phyloP scores from a whole-genome alignment of 2,797 vertebrate species.

The Urosaurus nigricauda region DNA sequence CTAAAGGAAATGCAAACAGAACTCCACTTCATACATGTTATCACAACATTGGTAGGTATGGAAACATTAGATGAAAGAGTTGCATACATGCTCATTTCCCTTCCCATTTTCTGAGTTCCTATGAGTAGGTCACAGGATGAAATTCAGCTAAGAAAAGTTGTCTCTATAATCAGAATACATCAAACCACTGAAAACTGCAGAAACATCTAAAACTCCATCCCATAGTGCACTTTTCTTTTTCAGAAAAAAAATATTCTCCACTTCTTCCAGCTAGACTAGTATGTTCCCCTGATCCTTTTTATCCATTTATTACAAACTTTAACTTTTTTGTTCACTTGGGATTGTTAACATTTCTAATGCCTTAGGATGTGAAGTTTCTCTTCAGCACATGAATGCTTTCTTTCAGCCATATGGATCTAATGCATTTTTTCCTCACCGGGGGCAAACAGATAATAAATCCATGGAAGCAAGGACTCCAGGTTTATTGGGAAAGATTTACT shows the following conservation, averaged over 20 bases:
- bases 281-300: neutral
- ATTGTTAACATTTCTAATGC: constrained; percentile 24
- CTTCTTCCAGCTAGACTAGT: constrained; percentile 14
- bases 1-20: neutral
- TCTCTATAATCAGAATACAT: constrained; percentile 39
- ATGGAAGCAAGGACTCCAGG: neutral
- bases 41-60: neutral
- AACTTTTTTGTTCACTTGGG: constrained; percentile 1
- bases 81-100: neutral
- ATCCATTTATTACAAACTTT: constrained; percentile 2
- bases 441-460: neutral
- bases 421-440: neutral
- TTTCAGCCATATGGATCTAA: neutral
- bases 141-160: neutral
- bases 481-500: constrained; percentile 17
- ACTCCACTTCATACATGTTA: neutral
- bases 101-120: neutral
- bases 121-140: neutral
- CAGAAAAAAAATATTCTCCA: constrained; percentile 24
- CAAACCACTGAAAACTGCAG: constrained; percentile 40
- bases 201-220: constrained; percentile 17
- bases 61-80: neutral
- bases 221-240: constrained; percentile 3
- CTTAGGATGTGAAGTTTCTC: constrained; percentile 12
- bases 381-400: neutral